Percentiles rank a stretch among this genome's conserved stretches.
These are phyloP conservation scores for Crocodylus rhombifer DNA, from an alignment of 2,797 vertebrate species.

Conservation along the genomic window DNA sequence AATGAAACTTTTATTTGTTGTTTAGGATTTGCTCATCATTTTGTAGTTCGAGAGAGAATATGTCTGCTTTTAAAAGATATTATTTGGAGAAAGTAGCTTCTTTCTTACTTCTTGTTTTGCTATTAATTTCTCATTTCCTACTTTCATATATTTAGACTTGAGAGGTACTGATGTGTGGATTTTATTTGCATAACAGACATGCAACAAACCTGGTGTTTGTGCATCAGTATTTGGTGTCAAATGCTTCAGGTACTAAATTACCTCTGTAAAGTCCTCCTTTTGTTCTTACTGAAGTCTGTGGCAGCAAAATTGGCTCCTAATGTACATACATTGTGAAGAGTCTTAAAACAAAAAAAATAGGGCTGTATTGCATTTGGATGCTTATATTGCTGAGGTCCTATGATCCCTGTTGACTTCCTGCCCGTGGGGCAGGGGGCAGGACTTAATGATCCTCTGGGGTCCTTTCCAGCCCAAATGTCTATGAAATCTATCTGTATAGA, in stretches of 20 bases:
- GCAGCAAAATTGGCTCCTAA: background rate
- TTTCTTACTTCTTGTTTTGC: slow-evolving; percentile 61
- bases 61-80: background rate
- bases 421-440: too few species aligned
- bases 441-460: too few species aligned
- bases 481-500: background rate
- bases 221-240: slow-evolving; percentile 48
- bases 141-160: slow-evolving; percentile 61
- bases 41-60: background rate
- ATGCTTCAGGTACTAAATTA: slow-evolving; percentile 16
- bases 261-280: background rate
- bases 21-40: background rate
- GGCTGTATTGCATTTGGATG: background rate
- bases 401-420: too few species aligned
- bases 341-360: background rate
- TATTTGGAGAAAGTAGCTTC: slow-evolving; percentile 69
- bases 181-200: slow-evolving; percentile 62
- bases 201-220: slow-evolving; percentile 4
- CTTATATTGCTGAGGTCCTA: too few species aligned
- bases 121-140: slow-evolving; percentile 72
- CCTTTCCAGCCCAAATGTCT: too few species aligned
- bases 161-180: slow-evolving; percentile 57
- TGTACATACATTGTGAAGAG: background rate
- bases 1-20: background rate
- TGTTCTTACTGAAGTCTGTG: background rate